phyloP scores from a whole-genome alignment of 2,113 vertebrate genomes.

The Antechinus flavipes region DNA sequence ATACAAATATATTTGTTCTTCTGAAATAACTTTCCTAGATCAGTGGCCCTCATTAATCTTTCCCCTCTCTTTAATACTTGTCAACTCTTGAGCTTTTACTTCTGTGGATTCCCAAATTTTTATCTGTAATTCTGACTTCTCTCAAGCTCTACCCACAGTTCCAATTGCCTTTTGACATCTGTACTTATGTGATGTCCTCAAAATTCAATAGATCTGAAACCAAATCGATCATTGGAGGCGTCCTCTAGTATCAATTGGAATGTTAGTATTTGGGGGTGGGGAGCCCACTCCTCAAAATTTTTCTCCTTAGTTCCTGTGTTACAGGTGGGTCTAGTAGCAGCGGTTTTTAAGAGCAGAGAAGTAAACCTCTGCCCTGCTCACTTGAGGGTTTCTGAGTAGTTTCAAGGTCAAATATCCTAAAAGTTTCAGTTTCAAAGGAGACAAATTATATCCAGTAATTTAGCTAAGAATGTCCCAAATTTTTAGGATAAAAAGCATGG shows the following conservation, averaged over 20 bases:
- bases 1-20: background rate
- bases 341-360: background rate
- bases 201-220: background rate
- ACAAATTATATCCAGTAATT: background rate
- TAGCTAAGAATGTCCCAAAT: background rate
- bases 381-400: background rate
- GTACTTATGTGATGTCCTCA: background rate
- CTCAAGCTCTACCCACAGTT: background rate
- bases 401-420: background rate
- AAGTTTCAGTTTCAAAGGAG: background rate
- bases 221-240: background rate
- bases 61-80: background rate
- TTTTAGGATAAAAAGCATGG: background rate
- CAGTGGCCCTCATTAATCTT: background rate
- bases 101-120: background rate
- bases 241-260: background rate
- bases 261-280: background rate
- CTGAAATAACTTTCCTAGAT: background rate
- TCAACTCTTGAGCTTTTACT: background rate
- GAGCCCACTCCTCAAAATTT: background rate
- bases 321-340: background rate
- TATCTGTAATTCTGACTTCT: background rate
- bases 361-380: background rate
- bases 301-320: background rate
- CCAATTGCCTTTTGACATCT: background rate